Percentiles rank a stretch among this genome's conserved stretches.
These are phyloP conservation scores for Atrina japonica DNA, from an alignment of 2,888 invertebrate genomes.

Conservation along the genomic window DNA sequence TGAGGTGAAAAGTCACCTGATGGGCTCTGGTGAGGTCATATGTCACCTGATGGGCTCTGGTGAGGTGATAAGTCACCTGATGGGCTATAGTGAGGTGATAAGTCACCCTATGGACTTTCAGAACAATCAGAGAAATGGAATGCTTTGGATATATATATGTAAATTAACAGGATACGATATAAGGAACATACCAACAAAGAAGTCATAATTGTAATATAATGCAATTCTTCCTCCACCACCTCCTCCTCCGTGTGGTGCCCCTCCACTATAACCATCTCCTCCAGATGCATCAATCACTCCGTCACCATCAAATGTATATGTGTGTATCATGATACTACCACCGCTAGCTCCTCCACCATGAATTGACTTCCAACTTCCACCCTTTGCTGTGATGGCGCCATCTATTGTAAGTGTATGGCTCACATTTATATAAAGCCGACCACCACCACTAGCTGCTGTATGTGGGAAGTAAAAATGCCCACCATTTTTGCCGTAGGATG, in stretches of 20 bases:
- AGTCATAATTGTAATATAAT: conserved; percentile 65
- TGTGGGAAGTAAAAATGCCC: conserved; percentile 67
- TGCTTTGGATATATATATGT: too few relatives aligned
- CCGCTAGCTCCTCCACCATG: conserved; percentile 70
- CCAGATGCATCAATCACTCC: conserved; percentile 63
- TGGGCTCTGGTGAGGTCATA: too few relatives aligned
- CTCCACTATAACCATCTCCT: conserved; percentile 59
- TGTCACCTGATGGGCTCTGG: too few relatives aligned
- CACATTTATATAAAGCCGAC: conserved; percentile 57
- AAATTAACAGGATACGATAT: too few relatives aligned
- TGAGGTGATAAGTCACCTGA: too few relatives aligned
- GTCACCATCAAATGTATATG: conserved; percentile 63
- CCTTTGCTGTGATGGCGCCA: conserved; percentile 57
- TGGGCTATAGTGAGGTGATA: too few relatives aligned
- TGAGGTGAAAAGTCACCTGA: too few relatives aligned
- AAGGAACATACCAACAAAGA: conserved; percentile 63
- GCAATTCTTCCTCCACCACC: conserved; percentile 67
- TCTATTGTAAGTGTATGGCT: conserved; percentile 63
- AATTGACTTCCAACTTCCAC: conserved; percentile 63
- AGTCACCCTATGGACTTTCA: too few relatives aligned
- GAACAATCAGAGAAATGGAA: too few relatives aligned
- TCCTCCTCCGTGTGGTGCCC: conserved; percentile 57
- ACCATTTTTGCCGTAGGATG: conserved; percentile 66
- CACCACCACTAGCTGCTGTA: conserved; percentile 62
- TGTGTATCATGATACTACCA: conserved; percentile 62